Percentiles rank a stretch among this genome's conserved stretches.
Evolutionary conservation across 2,888 invertebrate species (phyloP).

Genomic region (Drosophila gaucha): DNA sequence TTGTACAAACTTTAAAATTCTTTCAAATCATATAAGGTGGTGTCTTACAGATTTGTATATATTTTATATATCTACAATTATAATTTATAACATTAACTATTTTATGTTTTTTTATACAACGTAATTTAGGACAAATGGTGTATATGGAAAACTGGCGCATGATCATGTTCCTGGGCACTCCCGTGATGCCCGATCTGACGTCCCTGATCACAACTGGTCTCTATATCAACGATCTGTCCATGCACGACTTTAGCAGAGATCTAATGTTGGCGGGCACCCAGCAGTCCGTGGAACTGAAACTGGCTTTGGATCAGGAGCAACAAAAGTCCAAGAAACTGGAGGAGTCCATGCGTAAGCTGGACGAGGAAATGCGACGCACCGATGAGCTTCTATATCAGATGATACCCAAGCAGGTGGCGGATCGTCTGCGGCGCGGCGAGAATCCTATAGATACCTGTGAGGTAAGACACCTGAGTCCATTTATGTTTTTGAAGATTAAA

Average conservation of each 20-base stretch:
- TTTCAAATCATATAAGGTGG: no score
- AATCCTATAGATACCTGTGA: conserved; percentile 98
- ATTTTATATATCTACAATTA: no score
- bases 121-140: conserved; percentile 96
- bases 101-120: background rate
- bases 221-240: conserved; percentile 99
- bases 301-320: conserved; percentile 98
- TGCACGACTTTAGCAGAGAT: conserved; percentile 99
- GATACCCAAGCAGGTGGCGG: conserved; percentile 99
- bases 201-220: conserved; percentile 96
- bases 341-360: conserved; percentile 97
- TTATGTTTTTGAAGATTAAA: background rate
- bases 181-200: conserved; percentile 97
- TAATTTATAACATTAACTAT: background rate
- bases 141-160: conserved; percentile 99
- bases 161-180: conserved; percentile 98
- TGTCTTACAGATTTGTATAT: no score
- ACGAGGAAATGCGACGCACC: conserved; percentile 97
- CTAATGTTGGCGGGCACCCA: conserved; percentile 98
- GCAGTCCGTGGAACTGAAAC: conserved; percentile 97
- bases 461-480: conserved; percentile 86
- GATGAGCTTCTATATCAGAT: conserved; percentile 98
- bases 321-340: conserved; percentile 98
- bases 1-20: no score
- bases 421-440: conserved; percentile 95